Base-by-base conservation (phyloP, 2,797 vertebrate genomes). In the Coendou prehensilis region DNA sequence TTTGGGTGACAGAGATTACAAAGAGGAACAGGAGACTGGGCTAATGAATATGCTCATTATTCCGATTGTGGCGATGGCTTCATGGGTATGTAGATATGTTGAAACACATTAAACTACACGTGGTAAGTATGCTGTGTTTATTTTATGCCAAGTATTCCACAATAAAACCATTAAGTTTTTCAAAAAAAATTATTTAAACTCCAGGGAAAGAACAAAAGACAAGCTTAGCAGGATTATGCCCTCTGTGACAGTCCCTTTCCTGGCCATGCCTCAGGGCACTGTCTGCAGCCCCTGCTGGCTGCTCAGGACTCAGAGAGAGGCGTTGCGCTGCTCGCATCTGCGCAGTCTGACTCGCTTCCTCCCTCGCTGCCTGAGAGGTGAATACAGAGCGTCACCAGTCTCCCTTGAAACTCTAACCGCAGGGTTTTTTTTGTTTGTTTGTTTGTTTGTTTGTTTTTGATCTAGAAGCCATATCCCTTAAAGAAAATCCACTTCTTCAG, bases 401-500 rank as follows among this genome's bases (percentile, higher is more conserved):
- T 93, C 64, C 54, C 73, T 54, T 86, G 64, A 76, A 91, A 73
- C 33, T 64, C 23, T 50, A 90, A 87, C 56, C 20, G 73, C 69
- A 97, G 37, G 73, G 18, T 41, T 41, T 41, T 41, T 41, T 41
- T 41, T n/a, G n/a, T n/a, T n/a, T n/a, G n/a, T n/a, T n/a, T n/a
- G n/a, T n/a, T n/a, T n/a, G n/a, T n/a, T n/a, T n/a, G 6, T 20
- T 64, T 6, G 71, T 76, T 80, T 41, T 61, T 54, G 92, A 88
- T 56, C 26, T 50, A 41, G 26, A 95, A 90, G 52, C 26, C 2
- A 78, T 80, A 93, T 59, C 54, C 54, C 33, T 83, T 84, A 61
- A 87, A 47, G 54, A 86, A 88, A 87, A 87, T 89, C 30, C 26
- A 73, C 33, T 64, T 94, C 67, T 76, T 96, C 17, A 30, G 54